Conservation (phyloP, 2,113 vertebrate genomes). For the Rhegmatorhina hoffmannsi region DNA sequence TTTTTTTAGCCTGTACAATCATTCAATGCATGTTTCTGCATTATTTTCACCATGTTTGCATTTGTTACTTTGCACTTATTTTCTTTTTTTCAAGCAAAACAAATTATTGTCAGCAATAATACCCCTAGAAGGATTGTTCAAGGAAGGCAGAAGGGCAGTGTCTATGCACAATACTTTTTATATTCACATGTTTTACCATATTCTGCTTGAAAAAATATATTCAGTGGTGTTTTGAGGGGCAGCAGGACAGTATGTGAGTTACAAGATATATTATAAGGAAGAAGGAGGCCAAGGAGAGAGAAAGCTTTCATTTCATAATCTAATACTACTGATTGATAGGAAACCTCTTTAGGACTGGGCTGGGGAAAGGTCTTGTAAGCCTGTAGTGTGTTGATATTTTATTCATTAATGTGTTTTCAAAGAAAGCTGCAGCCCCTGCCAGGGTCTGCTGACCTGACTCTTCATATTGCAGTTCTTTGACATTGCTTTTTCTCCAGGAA, state of each 20-base stretch:
- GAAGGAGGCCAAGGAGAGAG: background rate
- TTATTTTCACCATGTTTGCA: background rate
- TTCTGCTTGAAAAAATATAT: background rate
- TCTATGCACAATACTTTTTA: background rate
- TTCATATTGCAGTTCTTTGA: background rate
- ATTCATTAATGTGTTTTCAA: background rate
- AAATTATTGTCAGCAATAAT: background rate
- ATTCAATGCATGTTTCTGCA: background rate
- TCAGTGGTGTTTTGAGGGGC: background rate
- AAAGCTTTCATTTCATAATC: background rate
- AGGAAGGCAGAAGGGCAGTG: background rate
- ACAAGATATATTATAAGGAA: background rate
- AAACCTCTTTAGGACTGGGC: background rate
- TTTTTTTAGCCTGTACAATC: background rate
- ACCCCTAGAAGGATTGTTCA: background rate
- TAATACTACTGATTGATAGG: background rate
- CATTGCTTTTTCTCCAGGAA: background rate
- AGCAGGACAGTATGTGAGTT: background rate
- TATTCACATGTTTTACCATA: background rate
- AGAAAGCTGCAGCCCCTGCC: background rate
- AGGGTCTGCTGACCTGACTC: background rate
- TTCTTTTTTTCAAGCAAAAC: background rate
- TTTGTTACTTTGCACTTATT: background rate
- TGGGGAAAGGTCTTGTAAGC: background rate
- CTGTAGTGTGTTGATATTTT: background rate